Conservation (phyloP, 2,797 vertebrate genomes). For the Clarias platycephalus region DNA sequence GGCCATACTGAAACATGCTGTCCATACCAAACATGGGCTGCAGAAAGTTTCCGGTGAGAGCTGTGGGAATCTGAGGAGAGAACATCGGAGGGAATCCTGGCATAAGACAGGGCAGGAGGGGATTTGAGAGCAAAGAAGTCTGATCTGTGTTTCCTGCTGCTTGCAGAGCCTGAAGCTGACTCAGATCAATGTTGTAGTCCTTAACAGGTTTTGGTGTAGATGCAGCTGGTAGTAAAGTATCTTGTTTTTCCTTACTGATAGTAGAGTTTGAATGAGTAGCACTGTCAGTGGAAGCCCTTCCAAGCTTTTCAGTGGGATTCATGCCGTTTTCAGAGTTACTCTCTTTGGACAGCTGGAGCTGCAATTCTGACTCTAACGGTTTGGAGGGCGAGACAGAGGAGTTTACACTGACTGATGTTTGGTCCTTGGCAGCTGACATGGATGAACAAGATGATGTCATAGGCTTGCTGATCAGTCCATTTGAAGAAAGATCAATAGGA, state of each 20-base stretch:
- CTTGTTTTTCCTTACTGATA: constrained; percentile 79
- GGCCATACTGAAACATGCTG: constrained; percentile 84
- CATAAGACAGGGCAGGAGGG: constrained; percentile 86
- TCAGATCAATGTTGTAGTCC: constrained; percentile 79
- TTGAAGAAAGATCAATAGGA: constrained; percentile 80
- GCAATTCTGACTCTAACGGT: constrained; percentile 65
- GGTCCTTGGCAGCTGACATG: constrained; percentile 74
- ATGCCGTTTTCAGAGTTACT: constrained; percentile 78
- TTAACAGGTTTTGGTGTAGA: constrained; percentile 74
- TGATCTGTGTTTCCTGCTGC: constrained; percentile 81
- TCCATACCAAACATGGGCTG: constrained; percentile 90
- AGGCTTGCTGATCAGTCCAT: constrained; percentile 83
- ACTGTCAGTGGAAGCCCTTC: constrained; percentile 58
- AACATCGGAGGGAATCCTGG: constrained; percentile 86
- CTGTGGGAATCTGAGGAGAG: constrained; percentile 79
- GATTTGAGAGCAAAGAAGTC: constrained; percentile 78
- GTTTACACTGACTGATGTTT: constrained; percentile 67
- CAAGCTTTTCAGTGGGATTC: constrained; percentile 73
- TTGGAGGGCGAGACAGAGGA: constrained; percentile 66
- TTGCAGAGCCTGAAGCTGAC: constrained; percentile 84
- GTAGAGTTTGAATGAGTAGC: constrained; percentile 63
- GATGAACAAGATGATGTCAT: constrained; percentile 75
- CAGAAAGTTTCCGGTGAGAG: constrained; percentile 84
- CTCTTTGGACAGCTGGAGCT: constrained; percentile 82
- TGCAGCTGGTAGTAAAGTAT: constrained; percentile 68